Evolutionary conservation across 2,797 vertebrate species (phyloP).

Genomic region (Typhlichthys eigenmanni): DNA sequence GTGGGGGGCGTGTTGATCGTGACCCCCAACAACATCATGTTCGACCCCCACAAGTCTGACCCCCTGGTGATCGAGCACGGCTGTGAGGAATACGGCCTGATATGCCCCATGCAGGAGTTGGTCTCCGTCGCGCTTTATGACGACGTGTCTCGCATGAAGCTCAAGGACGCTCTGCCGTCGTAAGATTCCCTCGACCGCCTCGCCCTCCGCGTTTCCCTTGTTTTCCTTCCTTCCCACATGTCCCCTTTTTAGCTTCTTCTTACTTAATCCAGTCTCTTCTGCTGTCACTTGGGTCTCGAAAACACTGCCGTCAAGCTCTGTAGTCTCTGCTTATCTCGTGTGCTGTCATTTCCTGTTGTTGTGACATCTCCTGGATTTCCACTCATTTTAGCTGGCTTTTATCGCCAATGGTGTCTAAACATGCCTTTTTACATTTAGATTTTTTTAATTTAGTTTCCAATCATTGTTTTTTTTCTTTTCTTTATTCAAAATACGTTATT

Average conservation of each 20-base stretch:
- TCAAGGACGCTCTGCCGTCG: constrained; percentile 96
- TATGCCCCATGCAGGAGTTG: constrained; percentile 97
- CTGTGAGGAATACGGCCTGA: constrained; percentile 97
- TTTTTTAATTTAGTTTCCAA: too few species aligned
- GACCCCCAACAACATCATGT: constrained; percentile 99
- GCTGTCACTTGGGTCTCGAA: too few species aligned
- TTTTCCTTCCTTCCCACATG: background rate
- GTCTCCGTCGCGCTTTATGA: constrained; percentile 96
- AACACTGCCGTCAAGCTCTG: constrained; percentile 10
- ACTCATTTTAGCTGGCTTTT: background rate
- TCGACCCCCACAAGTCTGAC: constrained; percentile 98
- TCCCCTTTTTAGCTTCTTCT: background rate
- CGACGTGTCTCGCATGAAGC: constrained; percentile 97
- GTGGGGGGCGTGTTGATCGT: constrained; percentile 99
- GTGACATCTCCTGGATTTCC: background rate
- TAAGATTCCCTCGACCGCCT: constrained; percentile 77
- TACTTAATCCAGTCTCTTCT: constrained; percentile 10
- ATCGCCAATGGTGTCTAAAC: background rate
- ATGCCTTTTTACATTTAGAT: too few species aligned
- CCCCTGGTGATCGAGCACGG: constrained; percentile 97
- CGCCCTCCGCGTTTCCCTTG: background rate
- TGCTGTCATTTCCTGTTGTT: background rate
- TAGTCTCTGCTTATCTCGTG: background rate
- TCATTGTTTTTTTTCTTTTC: background rate
- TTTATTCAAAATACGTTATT: constrained; percentile 16